Evolutionary conservation across 2,888 invertebrate species (phyloP).

Genomic region (Adela reaumurella): DNA sequence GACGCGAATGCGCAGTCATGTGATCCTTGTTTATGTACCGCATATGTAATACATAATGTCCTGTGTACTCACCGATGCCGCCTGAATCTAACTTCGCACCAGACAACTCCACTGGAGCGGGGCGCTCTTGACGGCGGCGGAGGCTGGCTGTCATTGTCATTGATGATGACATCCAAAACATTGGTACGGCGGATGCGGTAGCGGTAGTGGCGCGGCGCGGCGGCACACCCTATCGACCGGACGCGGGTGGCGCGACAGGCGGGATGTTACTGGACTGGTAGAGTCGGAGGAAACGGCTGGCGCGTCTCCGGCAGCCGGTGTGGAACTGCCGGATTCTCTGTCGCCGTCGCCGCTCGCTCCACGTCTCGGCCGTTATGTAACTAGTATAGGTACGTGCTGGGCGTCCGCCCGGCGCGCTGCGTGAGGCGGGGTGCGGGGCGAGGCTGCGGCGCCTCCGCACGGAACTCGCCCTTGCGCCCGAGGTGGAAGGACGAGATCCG

Average conservation of each 20-base stretch:
- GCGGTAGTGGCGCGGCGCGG: background rate
- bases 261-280: background rate
- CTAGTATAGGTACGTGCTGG: background rate
- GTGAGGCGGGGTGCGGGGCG: conserved; percentile 8
- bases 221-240: background rate
- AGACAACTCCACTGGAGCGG: too few relatives aligned
- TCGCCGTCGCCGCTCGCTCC: background rate
- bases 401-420: conserved; percentile 23
- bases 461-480: conserved; percentile 3
- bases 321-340: conserved; percentile 11
- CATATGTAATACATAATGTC: too few relatives aligned
- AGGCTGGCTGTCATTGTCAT: too few relatives aligned
- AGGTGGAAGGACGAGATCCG: conserved; percentile 4
- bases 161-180: too few relatives aligned
- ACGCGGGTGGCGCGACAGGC: background rate
- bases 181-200: background rate
- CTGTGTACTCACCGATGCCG: too few relatives aligned
- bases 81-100: too few relatives aligned
- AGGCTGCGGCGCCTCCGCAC: conserved; percentile 21
- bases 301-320: conserved; percentile 3
- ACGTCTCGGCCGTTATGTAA: background rate
- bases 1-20: too few relatives aligned
- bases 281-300: background rate
- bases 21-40: too few relatives aligned
- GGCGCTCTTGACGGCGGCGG: too few relatives aligned